A percentile compares a stretch with the other conserved stretches of the same genome.
phyloP scores from a whole-genome alignment of 2,113 vertebrate genomes.

The Malaclemys terrapin region DNA sequence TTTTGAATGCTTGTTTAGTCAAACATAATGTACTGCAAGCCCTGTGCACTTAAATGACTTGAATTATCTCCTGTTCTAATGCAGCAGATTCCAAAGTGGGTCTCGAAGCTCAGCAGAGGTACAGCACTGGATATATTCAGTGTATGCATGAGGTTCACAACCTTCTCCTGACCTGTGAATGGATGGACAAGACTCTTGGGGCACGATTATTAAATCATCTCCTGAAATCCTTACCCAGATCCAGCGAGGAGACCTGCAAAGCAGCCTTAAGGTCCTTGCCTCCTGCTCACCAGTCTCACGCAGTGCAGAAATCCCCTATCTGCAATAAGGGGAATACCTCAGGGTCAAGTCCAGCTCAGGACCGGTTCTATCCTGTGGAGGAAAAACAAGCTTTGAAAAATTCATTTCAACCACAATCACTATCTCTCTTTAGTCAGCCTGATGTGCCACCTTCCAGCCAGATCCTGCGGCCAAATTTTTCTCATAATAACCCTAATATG shows the following conservation, averaged over 20 bases:
- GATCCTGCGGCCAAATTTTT: slow-evolving; percentile 72
- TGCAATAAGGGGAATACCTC: slow-evolving; percentile 6
- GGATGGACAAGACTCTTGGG: slow-evolving; percentile 92
- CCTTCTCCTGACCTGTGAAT: slow-evolving; percentile 90
- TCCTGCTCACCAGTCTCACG: slow-evolving; percentile 20
- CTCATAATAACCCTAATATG: slow-evolving; percentile 74
- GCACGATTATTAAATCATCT: slow-evolving; percentile 89
- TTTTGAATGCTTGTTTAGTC: not conserved
- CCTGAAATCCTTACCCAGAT: slow-evolving; percentile 86
- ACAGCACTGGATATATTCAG: slow-evolving; percentile 92
- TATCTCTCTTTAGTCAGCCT: not conserved
- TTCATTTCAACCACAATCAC: not conserved
- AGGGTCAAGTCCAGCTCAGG: not conserved
- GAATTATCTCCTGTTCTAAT: not conserved
- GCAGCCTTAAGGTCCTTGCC: not conserved
- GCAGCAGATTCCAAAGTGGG: slow-evolving; percentile 79
- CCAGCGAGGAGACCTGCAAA: slow-evolving; percentile 71
- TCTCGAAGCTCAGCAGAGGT: slow-evolving; percentile 88
- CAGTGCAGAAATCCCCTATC: not conserved
- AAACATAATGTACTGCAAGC: accelerated
- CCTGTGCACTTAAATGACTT: accelerated
- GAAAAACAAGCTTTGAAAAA: slow-evolving; percentile 55
- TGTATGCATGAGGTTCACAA: slow-evolving; percentile 94
- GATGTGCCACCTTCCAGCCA: slow-evolving; percentile 56
- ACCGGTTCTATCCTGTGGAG: slow-evolving; percentile 34